Evolutionary conservation across 2,888 invertebrate species (phyloP), one percentile per base, ranked within the genome.

Genomic region (Apamea epomidion): DNA sequence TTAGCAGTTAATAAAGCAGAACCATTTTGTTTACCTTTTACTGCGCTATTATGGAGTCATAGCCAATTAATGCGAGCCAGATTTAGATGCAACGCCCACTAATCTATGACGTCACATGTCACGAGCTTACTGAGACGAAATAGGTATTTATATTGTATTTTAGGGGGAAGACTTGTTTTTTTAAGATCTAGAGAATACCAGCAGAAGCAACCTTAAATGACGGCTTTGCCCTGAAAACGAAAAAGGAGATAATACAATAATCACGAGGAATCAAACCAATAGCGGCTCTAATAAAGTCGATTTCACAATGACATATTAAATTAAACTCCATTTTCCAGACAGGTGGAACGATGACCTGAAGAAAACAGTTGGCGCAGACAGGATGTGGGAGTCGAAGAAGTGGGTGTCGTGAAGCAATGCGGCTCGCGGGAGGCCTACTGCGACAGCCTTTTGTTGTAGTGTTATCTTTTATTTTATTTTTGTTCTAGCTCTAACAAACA

Each of bases 381-480:
- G 45, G 32, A 80, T 72, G 85, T 85, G 85, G 81, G 81, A 80
- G 85, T 80, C 45, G 14, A 29, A 25, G 69, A 48, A 79, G 85
- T 81, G 85, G 85, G 80, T 80, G 85, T 82, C 60, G 42, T 85
- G 85, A 37, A 21, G 80, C 58, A 77, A 81, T 67, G 25, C 51
- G 60, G 45, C 85, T 80, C 32, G 51, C 80, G 70, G 80, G 81
- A 80, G 80, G 81, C 85, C 81, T 37, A 48, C 64, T 16, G 48
- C 16, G 48, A 81, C 85, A 80, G 54, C 25, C 80, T 65, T n/a
- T 48, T 80, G 80, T 65, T 58, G 58, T 78, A 78, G 60, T 65
- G 21, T 67, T 78, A 67, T 78, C 80, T 80, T 79, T 84, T 84
- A 78, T 80, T 79, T 78, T 84, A 84, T 83, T 80, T 80, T 80